Evolutionary conservation across 2,888 invertebrate species (phyloP), one percentile per base, ranked within the genome.

Genomic region (Diachrysia chrysitis): DNA sequence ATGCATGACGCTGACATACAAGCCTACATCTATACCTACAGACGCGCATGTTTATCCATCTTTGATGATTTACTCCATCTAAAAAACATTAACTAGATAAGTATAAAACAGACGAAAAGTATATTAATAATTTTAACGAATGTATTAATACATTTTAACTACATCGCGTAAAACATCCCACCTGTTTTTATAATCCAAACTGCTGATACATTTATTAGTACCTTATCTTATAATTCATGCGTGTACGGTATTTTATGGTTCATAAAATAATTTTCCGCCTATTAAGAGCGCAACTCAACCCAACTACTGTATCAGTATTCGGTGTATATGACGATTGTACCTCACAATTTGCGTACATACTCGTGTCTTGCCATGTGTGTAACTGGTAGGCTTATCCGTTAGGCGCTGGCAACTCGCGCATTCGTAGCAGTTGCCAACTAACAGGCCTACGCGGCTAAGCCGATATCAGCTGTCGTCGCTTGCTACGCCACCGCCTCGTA

Each of bases 401-500:
- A 81, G 74, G 76, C 78, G 83, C 89, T 93, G 94, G 94, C 95
- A 93, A 91, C 89, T 90, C 85, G 85, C 81, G 85, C 89, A 92
- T 92, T 91, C 93, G 91, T 90, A 90, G 88, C 85, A 82, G 85
- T 86, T 94, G 95, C 95, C 94, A 94, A 92, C 85, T 75, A 78
- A 86, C 87, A 86, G 83, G 88, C 86, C 92, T 91, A 91, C 92
- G 89, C 83, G 84, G 84, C 90, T 92, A 93, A 94, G 89, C 92
- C 88, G 87, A 84, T 88, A 89, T 85, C 85, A 82, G 85, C 87
- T 85, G 84, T 80, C 79, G 81, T 69, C 78, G 73, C 66, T 78
- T 83, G 83, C 92, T 93, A 93, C 93, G 90, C 66, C 89, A 63
- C 46, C 63, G 58, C 70, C 48, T 51, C 70, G 91, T 92, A 92